A percentile compares a stretch with the other conserved stretches of the same genome.
Evolutionary conservation across 1,140 invertebrate genomes (phyloP).

Genomic region (Uloborus diversus): DNA sequence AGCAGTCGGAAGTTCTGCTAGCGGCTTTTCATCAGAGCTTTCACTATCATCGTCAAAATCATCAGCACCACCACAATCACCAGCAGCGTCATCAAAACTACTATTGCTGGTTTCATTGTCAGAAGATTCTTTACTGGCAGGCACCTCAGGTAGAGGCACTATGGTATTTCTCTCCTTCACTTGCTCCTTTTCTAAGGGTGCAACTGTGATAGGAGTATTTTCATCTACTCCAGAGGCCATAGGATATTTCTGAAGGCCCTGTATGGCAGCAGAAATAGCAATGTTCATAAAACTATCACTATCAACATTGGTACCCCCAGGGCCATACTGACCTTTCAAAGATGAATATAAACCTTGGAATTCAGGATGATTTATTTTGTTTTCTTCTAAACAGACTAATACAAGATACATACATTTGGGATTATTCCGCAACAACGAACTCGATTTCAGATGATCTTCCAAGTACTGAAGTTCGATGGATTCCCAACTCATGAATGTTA

Average conservation of each 20-base stretch:
- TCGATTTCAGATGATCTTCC: constrained; percentile 68
- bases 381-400: constrained; percentile 70
- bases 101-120: constrained; percentile 41
- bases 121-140: constrained; percentile 1
- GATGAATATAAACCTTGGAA: constrained; percentile 69
- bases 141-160: background rate
- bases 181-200: constrained; percentile 47
- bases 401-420: constrained; percentile 70
- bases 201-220: constrained; percentile 49
- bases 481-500: constrained; percentile 68
- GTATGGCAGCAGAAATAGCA: constrained; percentile 66
- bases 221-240: constrained; percentile 14
- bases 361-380: constrained; percentile 69
- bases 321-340: constrained; percentile 67
- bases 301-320: constrained; percentile 61
- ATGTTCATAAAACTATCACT: constrained; percentile 65
- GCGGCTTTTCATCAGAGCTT: constrained; percentile 17
- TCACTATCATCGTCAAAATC: constrained; percentile 43
- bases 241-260: constrained; percentile 60
- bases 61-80: constrained; percentile 10
- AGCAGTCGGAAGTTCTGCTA: background rate
- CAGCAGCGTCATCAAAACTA: constrained; percentile 30
- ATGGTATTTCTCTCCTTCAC: constrained; percentile 24
- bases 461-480: constrained; percentile 66
- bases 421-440: constrained; percentile 68